Percentiles rank a stretch among this genome's conserved stretches.
phyloP scores from a whole-genome alignment of 2,113 vertebrate genomes.

The Ciconia boyciana region DNA sequence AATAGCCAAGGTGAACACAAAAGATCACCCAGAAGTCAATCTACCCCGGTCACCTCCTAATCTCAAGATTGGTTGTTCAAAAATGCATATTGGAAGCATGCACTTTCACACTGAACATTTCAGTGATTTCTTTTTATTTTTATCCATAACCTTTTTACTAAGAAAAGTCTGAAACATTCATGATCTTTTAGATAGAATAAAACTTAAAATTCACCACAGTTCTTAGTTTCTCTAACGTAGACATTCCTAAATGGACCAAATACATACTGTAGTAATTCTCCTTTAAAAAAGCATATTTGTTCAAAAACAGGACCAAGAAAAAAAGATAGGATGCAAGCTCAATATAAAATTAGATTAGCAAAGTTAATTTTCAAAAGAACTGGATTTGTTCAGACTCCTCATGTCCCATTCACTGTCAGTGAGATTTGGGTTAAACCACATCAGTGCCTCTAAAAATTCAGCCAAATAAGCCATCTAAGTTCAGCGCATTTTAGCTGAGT shows the following conservation, averaged over 20 bases:
- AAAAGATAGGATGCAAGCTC: not conserved
- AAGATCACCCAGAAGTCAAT: not conserved
- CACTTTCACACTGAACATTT: not conserved
- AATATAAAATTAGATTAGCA: not conserved
- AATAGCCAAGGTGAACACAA: too few species aligned
- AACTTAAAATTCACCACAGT: not conserved
- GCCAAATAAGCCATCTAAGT: not conserved
- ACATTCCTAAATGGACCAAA: not conserved
- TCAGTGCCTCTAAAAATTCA: not conserved
- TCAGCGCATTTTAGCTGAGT: not conserved
- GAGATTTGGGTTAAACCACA: not conserved
- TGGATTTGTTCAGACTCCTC: not conserved
- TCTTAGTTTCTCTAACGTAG: not conserved
- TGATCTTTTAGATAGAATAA: not conserved
- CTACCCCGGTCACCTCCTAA: too few species aligned
- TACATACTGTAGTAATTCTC: not conserved
- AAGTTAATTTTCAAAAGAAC: not conserved
- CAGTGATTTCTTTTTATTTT: not conserved
- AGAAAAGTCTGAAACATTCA: not conserved
- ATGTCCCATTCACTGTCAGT: not conserved
- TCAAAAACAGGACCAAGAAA: not conserved
- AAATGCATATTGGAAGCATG: accelerated
- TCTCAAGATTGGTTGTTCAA: not conserved
- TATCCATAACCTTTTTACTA: not conserved
- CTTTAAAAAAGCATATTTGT: not conserved